Evolutionary conservation across 2,113 vertebrate genomes (phyloP), one percentile per base, ranked within the genome.

Genomic region (Circaetus gallicus): DNA sequence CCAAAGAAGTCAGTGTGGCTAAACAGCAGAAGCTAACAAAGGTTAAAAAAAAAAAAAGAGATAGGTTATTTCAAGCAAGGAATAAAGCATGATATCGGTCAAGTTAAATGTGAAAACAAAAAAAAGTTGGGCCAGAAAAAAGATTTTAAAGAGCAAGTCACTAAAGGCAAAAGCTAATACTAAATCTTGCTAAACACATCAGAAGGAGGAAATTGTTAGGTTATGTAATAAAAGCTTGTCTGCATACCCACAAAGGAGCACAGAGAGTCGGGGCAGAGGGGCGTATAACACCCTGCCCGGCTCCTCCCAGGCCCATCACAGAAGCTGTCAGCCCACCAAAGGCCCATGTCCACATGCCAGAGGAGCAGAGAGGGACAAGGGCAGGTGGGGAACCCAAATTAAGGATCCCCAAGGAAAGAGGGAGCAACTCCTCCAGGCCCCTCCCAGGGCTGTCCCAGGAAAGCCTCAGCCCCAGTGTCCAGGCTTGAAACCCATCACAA

Each of bases 211-310:
- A 88, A 52, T 31, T 8, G 16, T 56, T 70, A 22, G 14, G 20
- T 69, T 87, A 16, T 36, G 12, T 63, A 69, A 55, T 25, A 65
- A 82, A 73, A 50, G 6, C 20, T 65, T 32, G 7, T n/a, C 53
- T 53, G 47, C 38, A 43, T 32, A 47, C 29, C 49, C 40, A 38
- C 45, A 59, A 55, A 65, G 25, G 17, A 69, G 16, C 52, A 45
- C 26, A 50, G 72, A 63, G 47, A 29, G 12, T 42, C 1, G 4
- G 32, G 42, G 36, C 1, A 1, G 4, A 2, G 13, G 8, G 14
- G 3, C 36, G 7, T 20, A 2, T 4, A 53, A 38, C 13, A 31
- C 20, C 26, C 17, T 66, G 50, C 62, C 53, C 9, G 7, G 13
- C 6, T 50, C 20, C 63, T 87, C 38, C 15, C 49, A 55, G 18